A percentile compares a stretch with the other conserved stretches of the same genome.
Evolutionary conservation across 2,888 invertebrate species (phyloP).

Genomic region (Melinaea menophilus): DNA sequence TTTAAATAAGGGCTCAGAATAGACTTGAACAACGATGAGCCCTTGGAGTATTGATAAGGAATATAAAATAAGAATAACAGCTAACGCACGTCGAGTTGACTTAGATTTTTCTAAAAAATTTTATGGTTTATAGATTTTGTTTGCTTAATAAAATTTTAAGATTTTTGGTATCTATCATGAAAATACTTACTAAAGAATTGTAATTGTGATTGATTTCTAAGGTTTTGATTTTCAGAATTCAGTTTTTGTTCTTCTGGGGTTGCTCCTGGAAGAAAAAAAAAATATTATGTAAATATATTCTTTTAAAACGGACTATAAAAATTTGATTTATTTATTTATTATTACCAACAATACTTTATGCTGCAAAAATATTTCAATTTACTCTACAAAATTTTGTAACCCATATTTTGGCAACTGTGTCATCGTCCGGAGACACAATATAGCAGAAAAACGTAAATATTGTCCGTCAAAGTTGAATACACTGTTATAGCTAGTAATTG

Average conservation of each 20-base stretch:
- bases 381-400: too few relatives aligned
- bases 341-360: too few relatives aligned
- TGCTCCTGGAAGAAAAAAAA: conserved; percentile 33
- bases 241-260: conserved; percentile 43
- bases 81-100: conserved; percentile 49
- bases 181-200: conserved; percentile 53
- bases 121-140: background rate
- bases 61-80: conserved; percentile 42
- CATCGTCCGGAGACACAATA: too few relatives aligned
- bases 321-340: too few relatives aligned
- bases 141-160: background rate
- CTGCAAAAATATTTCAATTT: too few relatives aligned
- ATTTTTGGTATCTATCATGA: too few relatives aligned
- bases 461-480: too few relatives aligned
- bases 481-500: too few relatives aligned
- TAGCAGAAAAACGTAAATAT: too few relatives aligned
- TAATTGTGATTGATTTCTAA: conserved; percentile 43
- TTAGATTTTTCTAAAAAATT: conserved; percentile 50
- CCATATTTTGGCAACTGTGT: too few relatives aligned
- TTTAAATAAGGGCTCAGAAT: conserved; percentile 56
- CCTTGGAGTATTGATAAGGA: conserved; percentile 59
- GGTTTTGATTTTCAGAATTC: conserved; percentile 28
- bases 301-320: too few relatives aligned
- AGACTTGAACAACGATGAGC: conserved; percentile 55
- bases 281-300: background rate